A percentile compares a stretch with the other conserved stretches of the same genome.
These are phyloP conservation scores for Neria commutata DNA, from an alignment of 2,888 invertebrate species.

Conservation along the genomic window DNA sequence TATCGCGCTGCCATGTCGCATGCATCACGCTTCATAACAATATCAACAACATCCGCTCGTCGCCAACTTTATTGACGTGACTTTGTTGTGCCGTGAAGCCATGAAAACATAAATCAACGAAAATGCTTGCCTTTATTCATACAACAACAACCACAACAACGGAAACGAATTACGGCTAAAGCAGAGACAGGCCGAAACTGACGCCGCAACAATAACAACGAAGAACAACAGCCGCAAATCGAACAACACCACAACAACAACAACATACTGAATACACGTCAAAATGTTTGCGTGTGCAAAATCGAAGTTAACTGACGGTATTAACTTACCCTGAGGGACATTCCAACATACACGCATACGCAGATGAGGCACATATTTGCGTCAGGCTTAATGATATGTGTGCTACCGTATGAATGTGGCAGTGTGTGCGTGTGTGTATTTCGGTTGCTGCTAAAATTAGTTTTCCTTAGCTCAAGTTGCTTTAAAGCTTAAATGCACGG, in stretches of 20 bases:
- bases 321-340: not conserved
- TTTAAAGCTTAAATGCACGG: too few species aligned
- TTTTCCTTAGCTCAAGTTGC: too few species aligned
- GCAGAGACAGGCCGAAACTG: not conserved
- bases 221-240: not conserved
- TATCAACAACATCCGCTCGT: constrained; percentile 18
- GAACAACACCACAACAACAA: not conserved
- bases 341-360: not conserved
- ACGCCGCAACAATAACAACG: not conserved
- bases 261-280: not conserved
- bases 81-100: constrained; percentile 11
- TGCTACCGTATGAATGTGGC: not conserved
- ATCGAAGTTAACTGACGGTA: not conserved
- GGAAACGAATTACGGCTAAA: not conserved
- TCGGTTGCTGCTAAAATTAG: too few species aligned
- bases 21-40: not conserved
- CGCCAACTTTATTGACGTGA: constrained; percentile 21
- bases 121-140: constrained; percentile 11
- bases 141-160: not conserved
- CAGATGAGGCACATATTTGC: not conserved
- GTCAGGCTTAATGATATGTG: not conserved
- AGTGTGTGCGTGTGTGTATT: too few species aligned
- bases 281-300: not conserved
- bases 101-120: constrained; percentile 28
- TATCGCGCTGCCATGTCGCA: not conserved